A percentile compares a stretch with the other conserved stretches of the same genome.
phyloP scores from a whole-genome alignment of 2,113 vertebrate species.

The Gracilinanus agilis region DNA sequence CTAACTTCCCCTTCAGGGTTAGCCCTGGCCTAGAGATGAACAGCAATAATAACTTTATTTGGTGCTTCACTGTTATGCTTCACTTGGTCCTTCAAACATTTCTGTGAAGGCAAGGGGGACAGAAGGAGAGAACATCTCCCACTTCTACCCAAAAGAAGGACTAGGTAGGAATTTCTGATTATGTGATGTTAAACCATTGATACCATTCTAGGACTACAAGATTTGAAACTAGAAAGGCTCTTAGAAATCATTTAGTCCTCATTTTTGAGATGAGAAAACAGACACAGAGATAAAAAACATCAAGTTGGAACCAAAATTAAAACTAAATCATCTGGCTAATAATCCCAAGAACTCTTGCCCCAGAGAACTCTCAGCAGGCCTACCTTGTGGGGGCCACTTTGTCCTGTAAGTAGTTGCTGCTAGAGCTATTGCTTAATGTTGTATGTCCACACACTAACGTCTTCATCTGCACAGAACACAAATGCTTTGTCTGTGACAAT shows the following conservation, averaged over 20 bases:
- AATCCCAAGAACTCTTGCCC: background rate
- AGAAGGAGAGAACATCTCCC: background rate
- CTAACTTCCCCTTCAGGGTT: background rate
- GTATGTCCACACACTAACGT: slow-evolving; percentile 93
- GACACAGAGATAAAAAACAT: background rate
- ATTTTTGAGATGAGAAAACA: background rate
- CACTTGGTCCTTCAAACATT: background rate
- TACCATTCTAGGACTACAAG: background rate
- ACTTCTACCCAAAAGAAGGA: background rate
- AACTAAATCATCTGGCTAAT: background rate
- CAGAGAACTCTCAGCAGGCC: background rate
- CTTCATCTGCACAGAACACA: slow-evolving; percentile 93
- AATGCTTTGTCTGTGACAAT: slow-evolving; percentile 81
- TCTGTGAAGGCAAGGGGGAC: background rate
- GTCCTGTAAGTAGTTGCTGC: fast-evolving
- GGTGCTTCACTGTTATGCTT: background rate
- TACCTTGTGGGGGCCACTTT: slow-evolving; percentile 89
- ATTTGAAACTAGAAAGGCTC: background rate
- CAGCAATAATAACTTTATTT: background rate
- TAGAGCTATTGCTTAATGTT: slow-evolving; percentile 81
- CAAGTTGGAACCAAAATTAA: background rate
- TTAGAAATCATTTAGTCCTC: background rate
- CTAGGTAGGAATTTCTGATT: background rate
- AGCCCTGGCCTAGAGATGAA: background rate
- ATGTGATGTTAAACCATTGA: background rate